Base-by-base conservation (phyloP, 2,888 invertebrate genomes). In the Liopterus haemorrhoidalis region DNA sequence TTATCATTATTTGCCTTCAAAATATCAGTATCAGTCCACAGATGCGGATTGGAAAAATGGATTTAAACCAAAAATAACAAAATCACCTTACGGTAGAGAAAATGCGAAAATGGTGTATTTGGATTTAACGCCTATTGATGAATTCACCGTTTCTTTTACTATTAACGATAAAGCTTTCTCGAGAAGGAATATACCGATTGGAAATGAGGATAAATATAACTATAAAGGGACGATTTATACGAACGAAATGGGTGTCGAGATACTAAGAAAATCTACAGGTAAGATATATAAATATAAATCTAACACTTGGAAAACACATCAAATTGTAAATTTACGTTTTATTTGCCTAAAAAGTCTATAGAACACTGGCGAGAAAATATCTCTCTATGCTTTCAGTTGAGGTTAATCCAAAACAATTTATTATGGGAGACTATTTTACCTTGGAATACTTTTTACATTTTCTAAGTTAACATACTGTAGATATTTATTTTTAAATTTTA, bases 1-100 rank as follows among this genome's bases (percentile, higher is more conserved):
- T 53, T 67, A 58, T 49, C 67, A 67, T 50, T 60, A 52, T 44
- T 43, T 64, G 30, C 67, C 66, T 14, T 64, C 67, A 5, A 59
- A 56, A 41, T 68, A 65, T 43, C 54, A 47, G 14, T 67, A 64
- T 41, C 50, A 19, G 8, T 19, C 39, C 15, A 18, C 22, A 12
- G 18, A 21, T 11, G 54, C 54, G 28, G 21, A 8, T 46, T 9
- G 32, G 3, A n/a, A 27, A 35, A 33, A 24, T 28, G 11, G 24
- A 37, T 41, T n/a, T 27, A 19, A 27, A 24, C 39, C 52, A 15
- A 38, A 49, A 2, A 28, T 48, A 9, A 16, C 36, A 8, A 37
- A 16, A 12, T 55, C 61, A n/a, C 58, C 63, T 6, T 58, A 59
- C 22, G 54, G 54, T 15, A 57, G 49, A 8, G 46, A n/a, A 47